Evolutionary conservation across 1,140 invertebrate genomes (phyloP).

Genomic region (Yoshiicerus persimilis): DNA sequence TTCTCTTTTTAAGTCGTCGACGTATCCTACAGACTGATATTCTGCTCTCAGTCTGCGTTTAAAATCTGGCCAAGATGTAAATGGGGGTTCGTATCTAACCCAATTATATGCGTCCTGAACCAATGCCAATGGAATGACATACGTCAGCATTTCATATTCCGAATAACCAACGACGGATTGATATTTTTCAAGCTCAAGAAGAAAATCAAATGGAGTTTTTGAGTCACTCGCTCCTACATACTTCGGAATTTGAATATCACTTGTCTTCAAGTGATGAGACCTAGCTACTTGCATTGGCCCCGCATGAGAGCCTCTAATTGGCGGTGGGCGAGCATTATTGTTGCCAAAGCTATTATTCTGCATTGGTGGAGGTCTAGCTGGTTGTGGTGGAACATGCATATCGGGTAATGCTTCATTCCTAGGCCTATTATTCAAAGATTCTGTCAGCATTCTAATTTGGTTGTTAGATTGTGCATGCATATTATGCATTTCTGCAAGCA

Average conservation of each 20-base stretch:
- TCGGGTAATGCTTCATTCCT: too few species aligned
- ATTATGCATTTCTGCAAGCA: too few species aligned
- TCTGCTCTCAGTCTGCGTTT: background rate
- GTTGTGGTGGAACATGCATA: too few species aligned
- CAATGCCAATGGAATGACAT: slow-evolving; percentile 18
- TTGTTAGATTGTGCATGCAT: too few species aligned
- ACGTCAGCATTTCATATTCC: background rate
- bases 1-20: background rate
- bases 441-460: too few species aligned
- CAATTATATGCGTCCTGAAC: background rate
- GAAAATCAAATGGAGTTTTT: slow-evolving; percentile 26
- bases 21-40: slow-evolving; percentile 24
- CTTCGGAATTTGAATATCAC: slow-evolving; percentile 3
- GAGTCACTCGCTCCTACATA: background rate
- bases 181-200: slow-evolving; percentile 28
- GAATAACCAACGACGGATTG: background rate
- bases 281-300: background rate
- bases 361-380: too few species aligned
- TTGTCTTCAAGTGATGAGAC: slow-evolving; percentile 11
- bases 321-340: too few species aligned
- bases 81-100: background rate
- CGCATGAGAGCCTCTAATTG: too few species aligned
- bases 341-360: too few species aligned
- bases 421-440: too few species aligned
- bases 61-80: background rate